These are phyloP conservation scores for Istiophorus platypterus DNA, from an alignment of 2,113 vertebrate species.

Conservation along the genomic window DNA sequence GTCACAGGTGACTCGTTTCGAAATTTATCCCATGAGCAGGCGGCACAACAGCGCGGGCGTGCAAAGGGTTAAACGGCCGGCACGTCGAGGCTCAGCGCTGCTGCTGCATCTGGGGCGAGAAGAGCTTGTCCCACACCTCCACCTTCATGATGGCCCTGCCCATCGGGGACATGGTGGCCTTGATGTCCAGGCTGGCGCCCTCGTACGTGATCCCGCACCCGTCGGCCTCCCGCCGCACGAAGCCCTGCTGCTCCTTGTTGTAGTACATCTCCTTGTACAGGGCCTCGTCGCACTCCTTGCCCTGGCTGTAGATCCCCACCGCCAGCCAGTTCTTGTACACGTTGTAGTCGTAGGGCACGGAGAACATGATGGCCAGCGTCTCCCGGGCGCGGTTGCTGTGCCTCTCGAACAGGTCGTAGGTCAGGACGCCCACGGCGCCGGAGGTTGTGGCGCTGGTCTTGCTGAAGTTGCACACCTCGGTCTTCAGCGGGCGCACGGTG, in stretches of 20 bases:
- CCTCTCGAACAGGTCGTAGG: conserved; percentile 73
- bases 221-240: conserved; percentile 52
- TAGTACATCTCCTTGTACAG: conserved; percentile 82
- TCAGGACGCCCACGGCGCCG: conserved; percentile 79
- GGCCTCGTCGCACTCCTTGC: conserved; percentile 50
- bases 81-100: conserved; percentile 5
- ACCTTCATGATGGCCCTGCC: conserved; percentile 78
- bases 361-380: conserved; percentile 78
- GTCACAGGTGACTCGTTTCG: background rate
- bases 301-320: conserved; percentile 54
- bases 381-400: background rate
- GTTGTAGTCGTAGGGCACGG: conserved; percentile 74
- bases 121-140: conserved; percentile 80
- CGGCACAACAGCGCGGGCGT: background rate
- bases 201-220: conserved; percentile 56
- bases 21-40: conserved; percentile 56
- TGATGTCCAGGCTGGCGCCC: conserved; percentile 62
- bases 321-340: conserved; percentile 75
- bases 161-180: conserved; percentile 76
- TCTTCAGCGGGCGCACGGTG: conserved; percentile 53
- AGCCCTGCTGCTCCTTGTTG: conserved; percentile 56
- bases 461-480: conserved; percentile 78
- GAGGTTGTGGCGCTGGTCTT: conserved; percentile 45
- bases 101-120: background rate
- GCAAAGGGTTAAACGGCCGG: background rate